Base-by-base conservation (phyloP, 2,797 vertebrate genomes). In the Takifugu ocellatus region DNA sequence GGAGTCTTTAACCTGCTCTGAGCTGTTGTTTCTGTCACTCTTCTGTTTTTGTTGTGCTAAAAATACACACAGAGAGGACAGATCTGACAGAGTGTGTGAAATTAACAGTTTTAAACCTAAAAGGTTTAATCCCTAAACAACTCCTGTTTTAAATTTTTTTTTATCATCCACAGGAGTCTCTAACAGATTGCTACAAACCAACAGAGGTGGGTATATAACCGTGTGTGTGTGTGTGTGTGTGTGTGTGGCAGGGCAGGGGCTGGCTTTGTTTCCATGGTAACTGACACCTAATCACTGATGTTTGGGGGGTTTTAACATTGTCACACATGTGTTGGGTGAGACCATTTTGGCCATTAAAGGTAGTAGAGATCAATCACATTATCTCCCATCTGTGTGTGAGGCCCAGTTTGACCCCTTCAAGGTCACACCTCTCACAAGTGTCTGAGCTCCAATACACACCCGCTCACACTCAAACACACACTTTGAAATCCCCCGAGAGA, bases 141-240 rank as follows among this genome's bases (percentile, higher is more conserved):
- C 36, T 59, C 14, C 45, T 24, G 54, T 21, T 45, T 44, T 61
- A 66, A 43, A 2, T 7, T 14, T 5, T 14, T 26, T 21, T 47
- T 11, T 5, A 26, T 54, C 53, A 54, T 43, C 11, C 44, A 57
- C 74, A 89, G 88, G 94, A 94, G 91, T 93, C 94, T 66, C 88
- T 96, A 82, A 92, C 87, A 92, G 94, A 95, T 90, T 96, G 95
- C 91, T 94, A 93, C 90, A 96, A 96, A 92, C 94, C 95, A 84
- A 95, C 94, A 91, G 94, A 96, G 93, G 95, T 96, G 89, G 93
- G 44, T 46, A 54, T 27, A 11, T 45, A 9, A 43, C 50, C 29
- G 57, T 58, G 50, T 51, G 44, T 56, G 5, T 11, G 48, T 51
- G 56, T 11, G 48, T 51, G 56, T 55, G 54, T 76, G 27, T 25